A percentile compares a stretch with the other conserved stretches of the same genome.
phyloP scores from a whole-genome alignment of 2,888 invertebrate genomes.

The Branchellion lobata region DNA sequence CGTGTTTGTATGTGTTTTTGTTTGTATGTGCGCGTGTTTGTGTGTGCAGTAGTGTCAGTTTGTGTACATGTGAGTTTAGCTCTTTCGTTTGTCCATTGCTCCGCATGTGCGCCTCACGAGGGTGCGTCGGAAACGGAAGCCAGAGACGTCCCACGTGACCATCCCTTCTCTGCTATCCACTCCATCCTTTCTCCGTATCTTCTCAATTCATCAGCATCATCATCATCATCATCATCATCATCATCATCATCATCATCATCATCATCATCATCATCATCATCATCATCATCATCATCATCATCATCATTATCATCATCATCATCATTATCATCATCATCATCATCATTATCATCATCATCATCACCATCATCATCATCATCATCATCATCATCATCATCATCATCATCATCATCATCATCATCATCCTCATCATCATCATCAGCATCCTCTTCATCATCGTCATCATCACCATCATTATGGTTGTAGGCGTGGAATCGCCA shows the following conservation, averaged over 20 bases:
- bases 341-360: conserved; percentile 8
- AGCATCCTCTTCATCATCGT: conserved; percentile 44
- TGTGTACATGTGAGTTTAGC: no score
- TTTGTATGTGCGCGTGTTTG: no score
- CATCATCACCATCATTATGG: conserved; percentile 49
- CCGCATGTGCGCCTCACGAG: neutral
- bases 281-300: conserved; percentile 37
- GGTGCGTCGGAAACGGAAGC: conserved; percentile 8
- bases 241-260: conserved; percentile 24
- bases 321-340: conserved; percentile 26
- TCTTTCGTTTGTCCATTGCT: neutral
- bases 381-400: conserved; percentile 10
- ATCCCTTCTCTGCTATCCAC: no score
- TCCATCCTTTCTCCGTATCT: conserved; percentile 8
- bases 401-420: conserved; percentile 44
- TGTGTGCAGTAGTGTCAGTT: no score
- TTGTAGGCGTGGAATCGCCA: no score
- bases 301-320: conserved; percentile 32
- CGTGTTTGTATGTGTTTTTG: no score
- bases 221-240: conserved; percentile 17
- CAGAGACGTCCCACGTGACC: neutral
- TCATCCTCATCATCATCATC: conserved; percentile 46
- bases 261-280: conserved; percentile 25
- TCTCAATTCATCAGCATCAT: conserved; percentile 28
- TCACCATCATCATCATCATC: conserved; percentile 22